These are phyloP conservation scores for Calliphora vomitoria DNA, from an alignment of 2,888 invertebrate genomes.

Conservation along the genomic window DNA sequence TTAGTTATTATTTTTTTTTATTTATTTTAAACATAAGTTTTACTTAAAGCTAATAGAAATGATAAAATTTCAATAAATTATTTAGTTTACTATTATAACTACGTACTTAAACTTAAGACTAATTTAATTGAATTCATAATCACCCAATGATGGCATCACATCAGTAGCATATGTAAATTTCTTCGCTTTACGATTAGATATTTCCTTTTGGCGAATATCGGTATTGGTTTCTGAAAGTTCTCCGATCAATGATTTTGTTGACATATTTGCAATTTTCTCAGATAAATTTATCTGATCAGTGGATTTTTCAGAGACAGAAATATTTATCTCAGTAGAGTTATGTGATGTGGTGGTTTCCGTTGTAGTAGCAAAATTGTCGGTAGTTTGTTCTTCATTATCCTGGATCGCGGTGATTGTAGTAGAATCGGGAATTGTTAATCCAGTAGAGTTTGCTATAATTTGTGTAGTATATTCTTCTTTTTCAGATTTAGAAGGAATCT, in stretches of 20 bases:
- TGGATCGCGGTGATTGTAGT: neutral
- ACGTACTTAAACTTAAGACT: neutral
- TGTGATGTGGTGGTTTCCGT: neutral
- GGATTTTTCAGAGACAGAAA: neutral
- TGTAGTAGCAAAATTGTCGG: no score
- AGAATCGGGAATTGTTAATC: no score
- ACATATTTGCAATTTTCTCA: neutral
- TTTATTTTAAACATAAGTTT: neutral
- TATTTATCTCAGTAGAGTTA: neutral
- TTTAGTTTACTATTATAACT: neutral
- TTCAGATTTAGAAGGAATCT: no score
- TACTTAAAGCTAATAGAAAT: neutral
- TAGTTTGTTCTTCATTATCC: no score
- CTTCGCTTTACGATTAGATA: constrained; percentile 46
- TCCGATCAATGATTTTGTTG: neutral
- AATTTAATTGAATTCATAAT: constrained; percentile 51
- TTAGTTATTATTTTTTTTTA: neutral
- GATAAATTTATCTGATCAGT: neutral
- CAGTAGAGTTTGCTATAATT: no score
- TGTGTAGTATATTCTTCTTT: no score
- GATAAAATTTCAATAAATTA: constrained; percentile 26
- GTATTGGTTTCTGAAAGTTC: neutral
- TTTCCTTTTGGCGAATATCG: neutral
- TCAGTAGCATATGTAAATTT: constrained; percentile 78
- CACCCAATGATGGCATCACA: constrained; percentile 78